Conservation (phyloP, 2,113 vertebrate species). For the Gorsachius goisagi region DNA sequence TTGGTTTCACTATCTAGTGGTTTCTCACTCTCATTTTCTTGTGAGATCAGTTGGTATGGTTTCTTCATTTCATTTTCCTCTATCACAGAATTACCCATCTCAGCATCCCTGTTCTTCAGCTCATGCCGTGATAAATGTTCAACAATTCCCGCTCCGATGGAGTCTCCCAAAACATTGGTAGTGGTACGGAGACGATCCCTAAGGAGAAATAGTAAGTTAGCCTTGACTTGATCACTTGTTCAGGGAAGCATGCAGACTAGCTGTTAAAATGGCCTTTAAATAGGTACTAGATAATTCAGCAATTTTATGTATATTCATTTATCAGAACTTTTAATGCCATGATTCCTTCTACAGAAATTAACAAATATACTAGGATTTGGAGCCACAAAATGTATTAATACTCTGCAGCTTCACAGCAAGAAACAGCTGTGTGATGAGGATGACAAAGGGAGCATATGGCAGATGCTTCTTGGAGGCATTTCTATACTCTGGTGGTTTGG, state of each 20-base stretch:
- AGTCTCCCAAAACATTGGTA: constrained; percentile 96
- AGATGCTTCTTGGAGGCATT: background rate
- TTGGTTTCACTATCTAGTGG: constrained; percentile 86
- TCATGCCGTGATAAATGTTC: constrained; percentile 92
- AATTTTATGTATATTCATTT: background rate
- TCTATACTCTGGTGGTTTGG: background rate
- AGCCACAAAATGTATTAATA: background rate
- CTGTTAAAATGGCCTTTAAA: background rate
- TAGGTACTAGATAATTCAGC: background rate
- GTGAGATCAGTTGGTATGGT: constrained; percentile 86
- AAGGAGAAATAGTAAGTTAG: background rate
- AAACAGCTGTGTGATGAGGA: background rate
- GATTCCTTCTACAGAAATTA: background rate
- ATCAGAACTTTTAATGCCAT: background rate
- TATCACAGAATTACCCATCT: constrained; percentile 88
- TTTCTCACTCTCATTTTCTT: constrained; percentile 85
- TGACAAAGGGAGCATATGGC: background rate
- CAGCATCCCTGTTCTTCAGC: constrained; percentile 81
- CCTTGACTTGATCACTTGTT: background rate
- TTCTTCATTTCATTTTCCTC: constrained; percentile 93
- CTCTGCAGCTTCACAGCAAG: background rate
- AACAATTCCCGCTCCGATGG: constrained; percentile 92
- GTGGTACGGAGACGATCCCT: constrained; percentile 94
- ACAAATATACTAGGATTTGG: background rate
- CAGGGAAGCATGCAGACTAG: background rate